These are phyloP conservation scores for Tinamus major DNA, from an alignment of 2,797 vertebrate genomes.

Conservation along the genomic window DNA sequence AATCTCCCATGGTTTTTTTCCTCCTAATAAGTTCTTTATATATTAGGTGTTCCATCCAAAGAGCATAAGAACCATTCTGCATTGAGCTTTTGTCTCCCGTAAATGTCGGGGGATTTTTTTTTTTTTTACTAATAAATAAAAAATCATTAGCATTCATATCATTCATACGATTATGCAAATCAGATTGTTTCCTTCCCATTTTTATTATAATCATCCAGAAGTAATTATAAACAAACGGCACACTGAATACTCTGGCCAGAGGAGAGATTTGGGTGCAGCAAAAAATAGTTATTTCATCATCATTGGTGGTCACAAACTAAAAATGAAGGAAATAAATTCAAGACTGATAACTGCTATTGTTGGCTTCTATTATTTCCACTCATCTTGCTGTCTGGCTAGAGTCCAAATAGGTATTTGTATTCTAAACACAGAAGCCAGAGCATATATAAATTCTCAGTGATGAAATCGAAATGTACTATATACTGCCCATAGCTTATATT, in stretches of 20 bases:
- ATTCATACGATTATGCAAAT: conserved; percentile 62
- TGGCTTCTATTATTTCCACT: not conserved
- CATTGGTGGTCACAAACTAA: not conserved
- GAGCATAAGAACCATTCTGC: conserved; percentile 40
- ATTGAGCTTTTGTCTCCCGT: conserved; percentile 62
- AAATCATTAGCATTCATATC: conserved; percentile 35
- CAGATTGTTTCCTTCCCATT: not conserved
- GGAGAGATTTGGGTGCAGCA: not conserved
- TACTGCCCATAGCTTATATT: not conserved
- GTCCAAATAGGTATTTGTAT: not conserved
- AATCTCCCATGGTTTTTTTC: conserved; percentile 45
- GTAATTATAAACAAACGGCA: not conserved
- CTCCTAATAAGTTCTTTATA: conserved; percentile 24
- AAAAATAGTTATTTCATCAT: not conserved
- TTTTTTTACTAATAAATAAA: conserved; percentile 34
- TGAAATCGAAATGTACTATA: not conserved
- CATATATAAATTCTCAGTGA: not conserved
- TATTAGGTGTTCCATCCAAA: conserved; percentile 39
- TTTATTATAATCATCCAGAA: conserved; percentile 23
- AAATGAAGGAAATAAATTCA: not conserved
- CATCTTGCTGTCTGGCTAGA: not conserved
- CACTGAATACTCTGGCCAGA: not conserved
- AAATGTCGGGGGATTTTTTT: conserved; percentile 55
- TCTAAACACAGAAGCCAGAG: not conserved
- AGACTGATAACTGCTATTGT: not conserved